Base-by-base conservation (phyloP, 2,797 vertebrate species). In the Pangasius larnaudii region DNA sequence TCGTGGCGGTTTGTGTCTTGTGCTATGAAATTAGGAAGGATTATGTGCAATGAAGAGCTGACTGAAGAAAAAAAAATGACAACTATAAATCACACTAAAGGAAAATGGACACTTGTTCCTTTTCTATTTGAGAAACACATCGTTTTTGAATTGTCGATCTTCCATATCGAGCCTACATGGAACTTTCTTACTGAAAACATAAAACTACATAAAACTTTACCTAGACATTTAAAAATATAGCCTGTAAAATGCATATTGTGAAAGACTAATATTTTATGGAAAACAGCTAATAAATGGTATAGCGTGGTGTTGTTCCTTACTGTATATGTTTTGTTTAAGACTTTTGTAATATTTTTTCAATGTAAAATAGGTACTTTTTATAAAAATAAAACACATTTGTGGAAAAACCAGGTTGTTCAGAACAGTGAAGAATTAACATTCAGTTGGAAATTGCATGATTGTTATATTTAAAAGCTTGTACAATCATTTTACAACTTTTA, bases 1-100 rank as follows among this genome's bases (percentile, higher is more conserved):
- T 46, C 0, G 92, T 93, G 94, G 94, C 89, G 95, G 93, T 95
- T 67, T 72, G 95, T 58, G 49, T 89, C 77, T 75, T 65, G 87
- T 84, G 7, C 4, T 74, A 22, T 49, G 49, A 72, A 42, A 13
- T 46, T 3, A 27, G 39, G 42, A 74, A 39, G 9, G 7, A 9
- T 36, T 84, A 19, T 33, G 42, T 42, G 8, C 5, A 22, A 24
- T 80, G 8, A 56, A 56, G 16, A 79, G 2, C 16, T 53, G 42
- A 49, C 1, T n/a, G 27, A 49, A 14, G 39, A 51, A 30, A 10
- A 0, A 36, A 22, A 56, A 0, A 22, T 74, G n/a, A 13, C 14
- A 27, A 49, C 10, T 14, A 39, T 22, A 27, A 22, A 42, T 46
- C 13, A 74, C 3, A 13, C 36, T 24, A n/a, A 53, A 19, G n/a